Base-by-base conservation (phyloP, 2,888 invertebrate genomes). In the Drosophila anomalata region DNA sequence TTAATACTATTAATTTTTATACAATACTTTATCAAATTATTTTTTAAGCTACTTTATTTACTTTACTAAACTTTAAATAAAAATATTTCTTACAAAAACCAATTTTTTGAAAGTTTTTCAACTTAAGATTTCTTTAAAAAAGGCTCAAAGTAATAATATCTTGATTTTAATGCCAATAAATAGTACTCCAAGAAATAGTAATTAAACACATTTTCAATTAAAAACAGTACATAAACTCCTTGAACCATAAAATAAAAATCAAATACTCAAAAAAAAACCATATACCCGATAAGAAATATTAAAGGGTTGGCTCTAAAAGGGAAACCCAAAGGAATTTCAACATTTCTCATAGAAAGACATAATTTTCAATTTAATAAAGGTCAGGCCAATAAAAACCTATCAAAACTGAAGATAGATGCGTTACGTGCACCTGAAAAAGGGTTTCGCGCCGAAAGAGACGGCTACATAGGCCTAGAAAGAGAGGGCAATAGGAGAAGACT, bases 331-430 rank as follows among this genome's bases (percentile, higher is more conserved):
- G 59, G 60, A 59, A 83, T 86, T 75, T 77, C 77, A 86, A 83
- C 80, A 82, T 82, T 86, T 86, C 82, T 83, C 82, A 82, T 83
- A 83, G 86, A 83, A 83, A 83, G 83, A 87, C 78, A 87, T 83
- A 87, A 87, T 83, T 83, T 87, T 87, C 72, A 83, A 83, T 84
- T 84, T 85, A 87, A 84, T 84, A 84, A 84, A 78, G 87, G 77
- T 71, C 76, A 78, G 75, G 73, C 68, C 78, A 79, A 87, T 86
- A 82, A 82, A 82, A 86, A 73, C 73, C 75, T 78, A 86, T 86
- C 80, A 83, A 86, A 86, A 81, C 72, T 82, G 14, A 79, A 79
- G 80, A 86, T 81, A 83, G 76, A 86, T 81, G 83, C 72, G 59
- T 59, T 81, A 81, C 81, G 86, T 86, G 81, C 86, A 82, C 83